Evolutionary conservation across 2,113 vertebrate species (phyloP).

Genomic region (Aldabrachelys gigantea): DNA sequence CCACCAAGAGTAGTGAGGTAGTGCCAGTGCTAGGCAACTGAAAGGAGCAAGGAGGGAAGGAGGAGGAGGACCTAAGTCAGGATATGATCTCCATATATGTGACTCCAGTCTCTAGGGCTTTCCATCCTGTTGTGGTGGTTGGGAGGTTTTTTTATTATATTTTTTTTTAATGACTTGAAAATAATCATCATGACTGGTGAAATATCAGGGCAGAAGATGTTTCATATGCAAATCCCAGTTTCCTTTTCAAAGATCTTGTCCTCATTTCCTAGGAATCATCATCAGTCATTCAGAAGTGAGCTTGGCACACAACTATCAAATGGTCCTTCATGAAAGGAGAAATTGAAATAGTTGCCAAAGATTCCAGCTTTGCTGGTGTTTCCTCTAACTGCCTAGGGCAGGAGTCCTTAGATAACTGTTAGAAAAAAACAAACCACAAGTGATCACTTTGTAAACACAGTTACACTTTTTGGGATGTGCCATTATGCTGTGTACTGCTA

Average conservation of each 20-base stretch:
- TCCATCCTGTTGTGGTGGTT: slow-evolving; percentile 8
- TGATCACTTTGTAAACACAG: background rate
- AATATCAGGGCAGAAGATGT: background rate
- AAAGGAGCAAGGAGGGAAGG: background rate
- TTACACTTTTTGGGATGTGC: background rate
- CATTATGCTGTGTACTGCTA: background rate
- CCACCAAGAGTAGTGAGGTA: background rate
- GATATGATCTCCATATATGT: slow-evolving; percentile 43
- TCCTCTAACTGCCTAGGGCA: background rate
- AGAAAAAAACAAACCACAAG: background rate
- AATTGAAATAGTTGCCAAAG: background rate
- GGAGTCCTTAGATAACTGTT: too few relatives aligned
- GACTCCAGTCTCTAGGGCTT: slow-evolving; percentile 24
- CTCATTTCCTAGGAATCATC: background rate
- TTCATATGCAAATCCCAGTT: background rate
- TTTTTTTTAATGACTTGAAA: slow-evolving; percentile 7
- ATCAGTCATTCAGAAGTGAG: background rate
- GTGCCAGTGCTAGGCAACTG: background rate
- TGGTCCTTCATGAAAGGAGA: background rate
- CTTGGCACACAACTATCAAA: background rate
- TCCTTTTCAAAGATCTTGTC: background rate
- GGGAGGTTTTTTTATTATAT: background rate
- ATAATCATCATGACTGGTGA: background rate
- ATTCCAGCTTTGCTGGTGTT: background rate
- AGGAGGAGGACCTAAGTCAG: slow-evolving; percentile 1